phyloP scores from a whole-genome alignment of 2,888 invertebrate species.

The Drosophila monieri region DNA sequence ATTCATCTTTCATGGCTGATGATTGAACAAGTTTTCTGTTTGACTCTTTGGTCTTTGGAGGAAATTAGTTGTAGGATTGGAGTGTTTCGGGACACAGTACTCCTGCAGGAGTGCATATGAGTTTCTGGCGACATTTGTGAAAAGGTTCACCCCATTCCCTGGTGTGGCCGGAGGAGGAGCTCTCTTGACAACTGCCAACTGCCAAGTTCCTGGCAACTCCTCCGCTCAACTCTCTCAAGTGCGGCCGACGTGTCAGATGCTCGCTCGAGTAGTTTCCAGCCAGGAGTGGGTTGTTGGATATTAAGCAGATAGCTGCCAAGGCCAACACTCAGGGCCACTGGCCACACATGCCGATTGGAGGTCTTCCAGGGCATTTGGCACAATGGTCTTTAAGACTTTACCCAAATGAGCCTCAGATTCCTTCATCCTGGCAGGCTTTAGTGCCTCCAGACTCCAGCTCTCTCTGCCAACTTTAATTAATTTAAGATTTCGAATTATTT shows the following conservation, averaged over 20 bases:
- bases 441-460: too few relatives aligned
- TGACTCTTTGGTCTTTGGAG: neutral
- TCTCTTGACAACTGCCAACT: constrained; percentile 49
- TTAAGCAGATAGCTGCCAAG: neutral
- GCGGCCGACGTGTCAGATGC: constrained; percentile 50
- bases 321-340: too few relatives aligned
- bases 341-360: too few relatives aligned
- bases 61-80: neutral
- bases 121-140: constrained; percentile 60
- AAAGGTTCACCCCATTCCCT: neutral
- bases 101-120: constrained; percentile 25
- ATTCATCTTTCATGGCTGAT: neutral
- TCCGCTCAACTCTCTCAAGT: constrained; percentile 38
- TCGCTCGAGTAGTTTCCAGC: constrained; percentile 47
- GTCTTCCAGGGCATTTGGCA: too few relatives aligned
- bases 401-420: neutral
- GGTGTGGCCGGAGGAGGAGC: constrained; percentile 18
- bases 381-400: neutral
- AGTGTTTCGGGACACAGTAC: too few relatives aligned
- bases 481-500: constrained; percentile 31
- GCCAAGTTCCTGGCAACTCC: constrained; percentile 34
- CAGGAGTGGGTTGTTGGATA: constrained; percentile 12
- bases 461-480: constrained; percentile 35
- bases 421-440: neutral
- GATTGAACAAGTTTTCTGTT: neutral